A percentile compares a stretch with the other conserved stretches of the same genome.
Evolutionary conservation across 2,113 vertebrate genomes (phyloP).

Genomic region (Morone chrysops): DNA sequence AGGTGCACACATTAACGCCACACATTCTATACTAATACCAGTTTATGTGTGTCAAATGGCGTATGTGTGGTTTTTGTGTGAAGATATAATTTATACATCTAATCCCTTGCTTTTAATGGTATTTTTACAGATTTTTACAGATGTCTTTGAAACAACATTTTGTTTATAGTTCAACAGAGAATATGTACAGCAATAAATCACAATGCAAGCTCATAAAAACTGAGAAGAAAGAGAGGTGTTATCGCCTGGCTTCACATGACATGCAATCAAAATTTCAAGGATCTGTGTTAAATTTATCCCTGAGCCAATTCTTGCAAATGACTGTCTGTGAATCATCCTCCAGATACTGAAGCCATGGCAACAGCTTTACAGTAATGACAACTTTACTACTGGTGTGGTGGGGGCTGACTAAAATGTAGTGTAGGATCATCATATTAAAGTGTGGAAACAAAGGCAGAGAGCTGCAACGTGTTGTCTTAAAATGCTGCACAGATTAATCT

Average conservation of each 20-base stretch:
- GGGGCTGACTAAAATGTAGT: constrained; percentile 42
- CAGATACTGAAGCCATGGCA: constrained; percentile 77
- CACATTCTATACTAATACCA: too few species aligned
- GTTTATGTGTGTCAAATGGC: too few species aligned
- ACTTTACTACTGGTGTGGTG: constrained; percentile 54
- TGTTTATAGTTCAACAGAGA: constrained; percentile 9
- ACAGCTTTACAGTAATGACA: constrained; percentile 72
- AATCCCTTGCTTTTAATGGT: neutral
- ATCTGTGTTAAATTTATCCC: constrained; percentile 53
- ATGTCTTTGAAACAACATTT: constrained; percentile 2
- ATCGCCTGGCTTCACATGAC: constrained; percentile 10
- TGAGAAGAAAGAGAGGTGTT: neutral
- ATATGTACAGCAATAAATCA: neutral
- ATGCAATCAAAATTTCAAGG: constrained; percentile 24
- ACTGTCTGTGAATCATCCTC: constrained; percentile 62
- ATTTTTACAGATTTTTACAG: neutral
- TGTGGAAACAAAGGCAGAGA: constrained; percentile 37
- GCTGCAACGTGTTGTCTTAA: neutral
- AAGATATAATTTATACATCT: too few species aligned
- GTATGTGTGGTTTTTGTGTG: too few species aligned
- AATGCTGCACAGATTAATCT: neutral
- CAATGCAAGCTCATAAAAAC: too few species aligned
- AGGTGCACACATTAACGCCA: too few species aligned
- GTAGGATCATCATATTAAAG: constrained; percentile 29
- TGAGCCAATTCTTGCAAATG: constrained; percentile 49